Percentiles rank a stretch among this genome's conserved stretches.
Evolutionary conservation across 2,888 invertebrate genomes (phyloP).

Genomic region (Drosophila birchii): DNA sequence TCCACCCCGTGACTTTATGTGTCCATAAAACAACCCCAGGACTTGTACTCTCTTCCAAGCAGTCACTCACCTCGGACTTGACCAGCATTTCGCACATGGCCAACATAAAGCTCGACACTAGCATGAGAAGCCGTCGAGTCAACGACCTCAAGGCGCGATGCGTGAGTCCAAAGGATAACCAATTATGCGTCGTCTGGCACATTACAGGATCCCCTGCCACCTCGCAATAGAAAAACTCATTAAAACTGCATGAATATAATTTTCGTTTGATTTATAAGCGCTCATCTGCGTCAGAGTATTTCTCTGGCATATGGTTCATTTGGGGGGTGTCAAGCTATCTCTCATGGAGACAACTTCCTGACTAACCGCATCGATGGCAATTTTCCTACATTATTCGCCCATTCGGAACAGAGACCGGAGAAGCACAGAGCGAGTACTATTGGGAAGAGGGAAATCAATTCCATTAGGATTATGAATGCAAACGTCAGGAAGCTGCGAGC

Average conservation of each 20-base stretch:
- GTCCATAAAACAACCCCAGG: conserved; percentile 15
- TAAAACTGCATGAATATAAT: conserved; percentile 81
- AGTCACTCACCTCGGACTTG: conserved; percentile 27
- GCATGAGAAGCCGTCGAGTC: conserved; percentile 56
- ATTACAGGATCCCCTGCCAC: conserved; percentile 38
- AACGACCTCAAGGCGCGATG: conserved; percentile 53
- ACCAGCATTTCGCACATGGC: conserved; percentile 38
- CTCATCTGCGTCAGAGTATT: conserved; percentile 64
- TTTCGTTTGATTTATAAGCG: conserved; percentile 77
- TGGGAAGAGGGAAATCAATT: conserved; percentile 69
- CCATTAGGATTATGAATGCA: conserved; percentile 81
- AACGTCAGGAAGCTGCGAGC: conserved; percentile 71
- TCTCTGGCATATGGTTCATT: conserved; percentile 67
- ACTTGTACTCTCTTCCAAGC: background rate
- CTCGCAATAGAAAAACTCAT: conserved; percentile 65
- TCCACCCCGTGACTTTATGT: conserved; percentile 2
- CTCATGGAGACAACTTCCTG: conserved; percentile 41
- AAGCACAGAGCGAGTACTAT: background rate
- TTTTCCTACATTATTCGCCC: conserved; percentile 71
- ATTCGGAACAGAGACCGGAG: conserved; percentile 50
- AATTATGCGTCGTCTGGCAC: conserved; percentile 67
- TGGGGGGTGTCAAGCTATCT: conserved; percentile 11
- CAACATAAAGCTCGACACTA: conserved; percentile 24
- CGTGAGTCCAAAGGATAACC: conserved; percentile 65
- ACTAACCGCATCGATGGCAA: conserved; percentile 66